phyloP scores from a whole-genome alignment of 2,888 invertebrate genomes.

The Folsomia candida region DNA sequence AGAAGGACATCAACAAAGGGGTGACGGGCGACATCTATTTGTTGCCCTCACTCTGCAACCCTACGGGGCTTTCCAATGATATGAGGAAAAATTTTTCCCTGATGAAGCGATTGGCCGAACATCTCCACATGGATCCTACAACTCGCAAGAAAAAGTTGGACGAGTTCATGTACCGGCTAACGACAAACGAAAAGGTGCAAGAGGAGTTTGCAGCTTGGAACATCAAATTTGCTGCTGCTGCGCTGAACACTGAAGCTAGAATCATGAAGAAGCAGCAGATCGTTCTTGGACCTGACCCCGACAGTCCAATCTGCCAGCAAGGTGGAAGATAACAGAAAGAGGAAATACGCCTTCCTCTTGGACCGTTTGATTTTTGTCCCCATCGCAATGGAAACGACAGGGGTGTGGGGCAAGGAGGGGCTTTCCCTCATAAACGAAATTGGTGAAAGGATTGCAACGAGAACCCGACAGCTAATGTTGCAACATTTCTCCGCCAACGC shows the following conservation, averaged over 20 bases:
- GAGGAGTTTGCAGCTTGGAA: slow-evolving; percentile 70
- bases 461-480: too few relatives aligned
- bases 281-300: slow-evolving; percentile 54
- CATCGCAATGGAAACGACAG: too few relatives aligned
- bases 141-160: slow-evolving; percentile 66
- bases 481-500: too few relatives aligned
- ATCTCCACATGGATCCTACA: slow-evolving; percentile 73
- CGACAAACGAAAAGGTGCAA: slow-evolving; percentile 56
- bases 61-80: slow-evolving; percentile 65
- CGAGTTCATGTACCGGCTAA: slow-evolving; percentile 65
- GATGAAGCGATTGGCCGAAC: slow-evolving; percentile 69
- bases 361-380: too few relatives aligned
- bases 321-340: too few relatives aligned
- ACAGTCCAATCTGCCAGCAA: slow-evolving; percentile 53
- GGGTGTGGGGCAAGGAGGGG: too few relatives aligned
- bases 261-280: slow-evolving; percentile 66
- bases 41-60: slow-evolving; percentile 78
- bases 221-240: slow-evolving; percentile 63
- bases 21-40: slow-evolving; percentile 67
- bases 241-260: slow-evolving; percentile 68
- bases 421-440: too few relatives aligned
- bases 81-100: slow-evolving; percentile 58
- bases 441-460: too few relatives aligned
- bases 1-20: slow-evolving; percentile 70
- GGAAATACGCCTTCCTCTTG: too few relatives aligned